These are phyloP conservation scores for Eilema griseolum DNA, from an alignment of 2,888 invertebrate genomes.

Conservation along the genomic window DNA sequence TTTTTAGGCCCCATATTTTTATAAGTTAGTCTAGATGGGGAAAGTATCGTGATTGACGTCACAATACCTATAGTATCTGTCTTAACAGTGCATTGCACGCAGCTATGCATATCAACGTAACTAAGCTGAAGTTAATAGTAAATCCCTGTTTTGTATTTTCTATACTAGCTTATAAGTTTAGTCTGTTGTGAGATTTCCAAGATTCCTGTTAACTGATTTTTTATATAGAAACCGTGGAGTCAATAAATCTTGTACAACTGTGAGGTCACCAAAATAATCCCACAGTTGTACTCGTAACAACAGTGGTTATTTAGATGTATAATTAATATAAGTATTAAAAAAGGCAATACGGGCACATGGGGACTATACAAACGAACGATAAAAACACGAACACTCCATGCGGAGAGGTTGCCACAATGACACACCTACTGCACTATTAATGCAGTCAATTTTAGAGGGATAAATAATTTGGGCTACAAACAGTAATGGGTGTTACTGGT, in stretches of 20 bases:
- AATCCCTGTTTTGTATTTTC: neutral
- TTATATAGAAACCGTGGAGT: too few relatives aligned
- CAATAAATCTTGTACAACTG: too few relatives aligned
- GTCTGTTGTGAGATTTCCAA: neutral
- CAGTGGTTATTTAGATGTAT: too few relatives aligned
- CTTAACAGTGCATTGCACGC: constrained; percentile 39
- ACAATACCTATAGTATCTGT: constrained; percentile 39
- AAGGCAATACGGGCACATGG: too few relatives aligned
- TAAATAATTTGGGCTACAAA: neutral
- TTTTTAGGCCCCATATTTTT: too few relatives aligned
- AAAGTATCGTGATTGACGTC: constrained; percentile 40
- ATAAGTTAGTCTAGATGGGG: constrained; percentile 10
- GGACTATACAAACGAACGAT: too few relatives aligned
- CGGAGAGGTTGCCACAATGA: too few relatives aligned
- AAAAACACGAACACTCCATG: too few relatives aligned
- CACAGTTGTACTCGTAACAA: too few relatives aligned
- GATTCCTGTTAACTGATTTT: neutral
- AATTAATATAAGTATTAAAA: too few relatives aligned
- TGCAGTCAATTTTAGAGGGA: neutral
- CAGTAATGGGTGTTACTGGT: neutral
- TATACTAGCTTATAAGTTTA: too few relatives aligned
- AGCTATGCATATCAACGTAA: neutral
- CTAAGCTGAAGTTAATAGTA: neutral
- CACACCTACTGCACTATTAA: neutral
- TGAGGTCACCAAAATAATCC: too few relatives aligned